Percentiles rank a stretch among this genome's conserved stretches.
Conservation (phyloP, 1,140 invertebrate genomes). For the Calliphora vicina region DNA sequence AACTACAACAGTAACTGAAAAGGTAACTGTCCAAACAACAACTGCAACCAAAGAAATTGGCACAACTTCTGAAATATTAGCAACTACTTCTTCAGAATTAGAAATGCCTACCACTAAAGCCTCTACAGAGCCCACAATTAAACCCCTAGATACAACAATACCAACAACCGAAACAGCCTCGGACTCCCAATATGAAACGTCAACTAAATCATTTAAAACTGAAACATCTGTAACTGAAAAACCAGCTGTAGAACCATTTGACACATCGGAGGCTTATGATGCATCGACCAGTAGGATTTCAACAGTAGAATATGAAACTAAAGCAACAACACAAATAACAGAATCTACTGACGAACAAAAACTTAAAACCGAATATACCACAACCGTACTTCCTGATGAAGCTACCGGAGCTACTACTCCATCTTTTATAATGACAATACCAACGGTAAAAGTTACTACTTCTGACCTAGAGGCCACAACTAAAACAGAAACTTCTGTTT, state of each 20-base stretch:
- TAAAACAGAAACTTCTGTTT: background rate
- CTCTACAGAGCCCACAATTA: background rate
- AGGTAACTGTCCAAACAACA: no score
- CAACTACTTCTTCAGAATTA: background rate
- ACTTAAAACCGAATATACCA: no score
- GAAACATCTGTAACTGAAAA: background rate
- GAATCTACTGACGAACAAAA: no score
- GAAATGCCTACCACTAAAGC: background rate
- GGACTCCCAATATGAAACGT: background rate
- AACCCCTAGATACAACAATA: no score
- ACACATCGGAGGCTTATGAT: no score
- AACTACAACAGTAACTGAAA: background rate
- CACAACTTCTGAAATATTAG: background rate
- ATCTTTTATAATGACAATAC: background rate
- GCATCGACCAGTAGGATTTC: background rate
- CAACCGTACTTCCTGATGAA: no score
- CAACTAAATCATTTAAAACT: background rate
- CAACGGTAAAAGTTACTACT: background rate
- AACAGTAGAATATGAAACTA: no score
- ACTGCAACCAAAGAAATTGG: background rate
- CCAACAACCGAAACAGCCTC: no score
- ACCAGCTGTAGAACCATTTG: background rate
- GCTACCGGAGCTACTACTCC: background rate
- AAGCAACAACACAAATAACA: no score
- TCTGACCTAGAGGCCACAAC: background rate